A percentile compares a stretch with the other conserved stretches of the same genome.
phyloP scores from a whole-genome alignment of 30 jellyfish, hydroid and myxozoan species.

The Catostylus mosaicus region DNA sequence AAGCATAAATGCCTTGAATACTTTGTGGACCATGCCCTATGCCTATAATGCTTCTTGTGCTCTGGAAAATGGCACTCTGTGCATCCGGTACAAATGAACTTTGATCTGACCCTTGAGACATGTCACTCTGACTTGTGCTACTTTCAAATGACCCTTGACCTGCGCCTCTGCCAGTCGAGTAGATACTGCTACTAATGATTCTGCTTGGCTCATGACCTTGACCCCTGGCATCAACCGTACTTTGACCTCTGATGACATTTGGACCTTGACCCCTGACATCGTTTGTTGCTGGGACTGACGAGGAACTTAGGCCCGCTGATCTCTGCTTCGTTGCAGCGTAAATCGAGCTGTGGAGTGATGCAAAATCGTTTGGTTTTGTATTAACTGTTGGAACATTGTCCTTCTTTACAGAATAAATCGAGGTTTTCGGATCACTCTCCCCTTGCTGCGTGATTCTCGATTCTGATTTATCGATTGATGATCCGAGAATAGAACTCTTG shows the following conservation, averaged over 20 bases:
- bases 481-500: slow-evolving; percentile 17
- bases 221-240: slow-evolving; percentile 20
- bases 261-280: no score
- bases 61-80: slow-evolving; percentile 42
- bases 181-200: not conserved
- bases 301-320: slow-evolving; percentile 22
- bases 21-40: slow-evolving; percentile 48
- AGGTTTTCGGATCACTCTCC: slow-evolving; percentile 12
- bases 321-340: slow-evolving; percentile 63
- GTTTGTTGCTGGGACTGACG: slow-evolving; percentile 1
- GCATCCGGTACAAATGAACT: slow-evolving; percentile 20
- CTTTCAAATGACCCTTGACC: slow-evolving; percentile 39
- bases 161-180: slow-evolving; percentile 10
- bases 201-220: slow-evolving; percentile 26
- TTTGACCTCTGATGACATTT: slow-evolving; percentile 31
- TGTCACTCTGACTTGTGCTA: slow-evolving; percentile 12
- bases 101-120: slow-evolving; percentile 16
- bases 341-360: slow-evolving; percentile 62
- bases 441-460: not conserved
- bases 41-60: slow-evolving; percentile 36
- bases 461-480: slow-evolving; percentile 29
- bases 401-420: slow-evolving; percentile 29
- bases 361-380: slow-evolving; percentile 49
- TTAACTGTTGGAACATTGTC: not conserved
- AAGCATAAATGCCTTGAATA: not conserved